These are phyloP conservation scores for Conistra vaccinii DNA, from an alignment of 2,888 invertebrate species.

Conservation along the genomic window DNA sequence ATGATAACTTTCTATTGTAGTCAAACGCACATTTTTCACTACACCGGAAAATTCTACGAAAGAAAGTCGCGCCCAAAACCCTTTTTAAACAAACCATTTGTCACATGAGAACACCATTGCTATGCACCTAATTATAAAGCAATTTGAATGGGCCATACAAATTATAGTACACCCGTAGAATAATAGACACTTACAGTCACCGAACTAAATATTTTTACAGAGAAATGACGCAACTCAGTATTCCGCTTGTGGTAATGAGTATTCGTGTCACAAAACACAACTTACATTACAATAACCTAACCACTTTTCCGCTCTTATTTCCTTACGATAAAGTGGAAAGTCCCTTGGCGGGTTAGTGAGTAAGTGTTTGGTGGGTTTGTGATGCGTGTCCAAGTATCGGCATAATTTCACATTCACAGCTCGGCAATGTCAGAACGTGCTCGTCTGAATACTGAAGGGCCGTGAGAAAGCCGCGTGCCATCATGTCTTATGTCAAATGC, in stretches of 20 bases:
- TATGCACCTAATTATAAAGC: constrained; percentile 63
- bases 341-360: constrained; percentile 57
- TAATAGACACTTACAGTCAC: constrained; percentile 50
- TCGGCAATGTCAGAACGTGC: constrained; percentile 75
- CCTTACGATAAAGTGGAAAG: constrained; percentile 56
- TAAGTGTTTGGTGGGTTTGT: constrained; percentile 46
- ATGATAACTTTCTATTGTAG: constrained; percentile 7
- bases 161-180: constrained; percentile 66
- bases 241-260: constrained; percentile 72
- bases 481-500: constrained; percentile 74
- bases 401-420: constrained; percentile 83
- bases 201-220: constrained; percentile 67
- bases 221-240: constrained; percentile 73
- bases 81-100: constrained; percentile 3
- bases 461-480: constrained; percentile 84
- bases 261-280: constrained; percentile 73
- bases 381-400: constrained; percentile 74
- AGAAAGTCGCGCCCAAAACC: constrained; percentile 36
- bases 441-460: constrained; percentile 75
- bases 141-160: constrained; percentile 66
- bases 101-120: constrained; percentile 18
- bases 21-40: not conserved
- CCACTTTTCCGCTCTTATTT: constrained; percentile 24
- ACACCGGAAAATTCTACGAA: constrained; percentile 38
- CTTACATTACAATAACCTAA: constrained; percentile 26